phyloP scores from a whole-genome alignment of 1,140 invertebrate genomes.

The Drosophila pallidifrons region DNA sequence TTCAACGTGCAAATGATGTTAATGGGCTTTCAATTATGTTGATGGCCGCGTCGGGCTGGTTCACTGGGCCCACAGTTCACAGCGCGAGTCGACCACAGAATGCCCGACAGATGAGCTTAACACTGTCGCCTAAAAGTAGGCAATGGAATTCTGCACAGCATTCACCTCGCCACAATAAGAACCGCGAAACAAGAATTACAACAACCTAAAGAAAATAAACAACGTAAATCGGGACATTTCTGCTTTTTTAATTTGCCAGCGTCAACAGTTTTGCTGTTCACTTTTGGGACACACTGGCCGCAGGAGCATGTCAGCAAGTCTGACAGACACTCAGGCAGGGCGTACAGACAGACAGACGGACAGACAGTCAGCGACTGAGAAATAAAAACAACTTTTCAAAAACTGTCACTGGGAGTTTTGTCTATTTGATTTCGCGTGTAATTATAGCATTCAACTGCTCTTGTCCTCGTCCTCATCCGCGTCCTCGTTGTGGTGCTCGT shows the following conservation, averaged over 20 bases:
- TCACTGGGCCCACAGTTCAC: constrained; percentile 12
- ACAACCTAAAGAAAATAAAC: constrained; percentile 15
- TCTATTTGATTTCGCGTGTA: constrained; percentile 77
- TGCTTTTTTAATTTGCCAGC: constrained; percentile 56
- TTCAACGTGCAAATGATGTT: constrained; percentile 64
- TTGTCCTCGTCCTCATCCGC: background rate
- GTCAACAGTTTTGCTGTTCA: constrained; percentile 46
- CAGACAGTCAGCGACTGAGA: constrained; percentile 25
- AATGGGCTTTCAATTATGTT: constrained; percentile 75
- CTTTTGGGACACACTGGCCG: constrained; percentile 29
- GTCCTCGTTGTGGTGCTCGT: background rate
- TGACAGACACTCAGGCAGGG: constrained; percentile 6
- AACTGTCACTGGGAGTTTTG: constrained; percentile 75
- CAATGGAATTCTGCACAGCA: constrained; percentile 18
- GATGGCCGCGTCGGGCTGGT: constrained; percentile 8
- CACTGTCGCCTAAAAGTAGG: constrained; percentile 30
- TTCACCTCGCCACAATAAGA: constrained; percentile 16
- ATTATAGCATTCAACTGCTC: constrained; percentile 57
- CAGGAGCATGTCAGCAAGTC: constrained; percentile 32
- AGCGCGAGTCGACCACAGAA: background rate
- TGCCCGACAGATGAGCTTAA: constrained; percentile 15
- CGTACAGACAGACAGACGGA: background rate
- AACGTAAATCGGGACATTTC: constrained; percentile 22
- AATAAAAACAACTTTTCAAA: constrained; percentile 65
- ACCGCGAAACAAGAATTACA: constrained; percentile 25